A percentile compares a stretch with the other conserved stretches of the same genome.
phyloP scores from a whole-genome alignment of 1,140 invertebrate genomes.

The Dreissena polymorpha region DNA sequence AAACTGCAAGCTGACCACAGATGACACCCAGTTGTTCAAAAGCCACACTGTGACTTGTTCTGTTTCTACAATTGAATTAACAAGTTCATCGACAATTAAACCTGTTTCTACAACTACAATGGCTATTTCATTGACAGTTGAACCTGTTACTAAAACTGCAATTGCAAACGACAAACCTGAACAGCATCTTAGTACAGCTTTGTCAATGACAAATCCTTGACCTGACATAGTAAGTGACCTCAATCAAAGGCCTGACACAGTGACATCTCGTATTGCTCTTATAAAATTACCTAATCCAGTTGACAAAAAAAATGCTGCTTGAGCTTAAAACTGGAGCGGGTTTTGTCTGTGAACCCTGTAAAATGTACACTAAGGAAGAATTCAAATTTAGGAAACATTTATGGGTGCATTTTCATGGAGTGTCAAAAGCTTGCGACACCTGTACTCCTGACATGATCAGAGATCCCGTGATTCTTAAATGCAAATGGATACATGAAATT shows the following conservation, averaged over 20 bases:
- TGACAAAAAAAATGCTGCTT: conserved; percentile 32
- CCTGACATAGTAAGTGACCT: too few relatives aligned
- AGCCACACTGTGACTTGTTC: conserved; percentile 34
- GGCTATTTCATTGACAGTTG: neutral
- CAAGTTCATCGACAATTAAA: neutral
- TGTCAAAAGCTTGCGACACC: conserved; percentile 18
- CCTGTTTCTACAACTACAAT: neutral
- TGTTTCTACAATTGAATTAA: neutral
- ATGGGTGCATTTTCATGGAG: conserved; percentile 47
- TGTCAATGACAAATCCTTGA: neutral
- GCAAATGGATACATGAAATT: conserved; percentile 31
- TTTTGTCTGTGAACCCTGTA: conserved; percentile 52
- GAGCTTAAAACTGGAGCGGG: conserved; percentile 29
- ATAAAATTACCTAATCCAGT: neutral
- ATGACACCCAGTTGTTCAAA: conserved; percentile 24
- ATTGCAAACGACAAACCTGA: too few relatives aligned
- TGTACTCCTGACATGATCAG: conserved; percentile 20
- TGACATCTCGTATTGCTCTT: neutral
- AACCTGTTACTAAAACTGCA: neutral
- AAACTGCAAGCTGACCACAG: conserved; percentile 42
- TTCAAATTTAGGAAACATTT: conserved; percentile 44
- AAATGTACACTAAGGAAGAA: conserved; percentile 51
- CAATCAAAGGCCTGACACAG: neutral
- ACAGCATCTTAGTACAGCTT: too few relatives aligned
- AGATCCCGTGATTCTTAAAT: conserved; percentile 6